A percentile compares a stretch with the other conserved stretches of the same genome.
These are phyloP conservation scores for Lasioglossum albipes DNA, from an alignment of 1,140 invertebrate genomes.

Conservation along the genomic window DNA sequence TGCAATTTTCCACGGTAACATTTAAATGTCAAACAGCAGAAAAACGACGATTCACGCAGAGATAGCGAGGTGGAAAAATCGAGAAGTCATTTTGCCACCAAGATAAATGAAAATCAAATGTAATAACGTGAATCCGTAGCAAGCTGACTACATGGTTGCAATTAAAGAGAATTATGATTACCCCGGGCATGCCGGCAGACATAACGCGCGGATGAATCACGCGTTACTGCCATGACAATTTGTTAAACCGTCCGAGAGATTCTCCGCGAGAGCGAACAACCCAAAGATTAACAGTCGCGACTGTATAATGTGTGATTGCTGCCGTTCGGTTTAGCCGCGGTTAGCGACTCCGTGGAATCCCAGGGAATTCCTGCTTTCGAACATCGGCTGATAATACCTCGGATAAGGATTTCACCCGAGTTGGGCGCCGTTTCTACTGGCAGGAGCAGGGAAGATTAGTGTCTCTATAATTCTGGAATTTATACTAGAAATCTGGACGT, in stretches of 20 bases:
- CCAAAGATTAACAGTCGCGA: constrained; percentile 37
- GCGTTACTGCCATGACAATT: constrained; percentile 37
- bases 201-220: constrained; percentile 44
- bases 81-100: background rate
- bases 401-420: constrained; percentile 26
- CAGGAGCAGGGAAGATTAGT: background rate
- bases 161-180: constrained; percentile 66
- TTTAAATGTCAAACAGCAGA: too few relatives aligned
- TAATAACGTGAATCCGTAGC: constrained; percentile 36
- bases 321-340: constrained; percentile 37
- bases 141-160: constrained; percentile 27
- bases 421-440: constrained; percentile 11
- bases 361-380: constrained; percentile 30
- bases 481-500: background rate
- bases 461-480: background rate
- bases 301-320: constrained; percentile 44
- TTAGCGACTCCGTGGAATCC: constrained; percentile 32
- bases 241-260: constrained; percentile 31
- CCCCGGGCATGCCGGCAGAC: constrained; percentile 42
- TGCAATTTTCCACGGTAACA: too few relatives aligned
- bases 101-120: background rate
- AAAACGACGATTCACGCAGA: background rate
- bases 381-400: constrained; percentile 17
- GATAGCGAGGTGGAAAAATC: background rate
- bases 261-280: constrained; percentile 4